Base-by-base conservation (phyloP, 2,888 invertebrate species). In the Dasypolia templi region DNA sequence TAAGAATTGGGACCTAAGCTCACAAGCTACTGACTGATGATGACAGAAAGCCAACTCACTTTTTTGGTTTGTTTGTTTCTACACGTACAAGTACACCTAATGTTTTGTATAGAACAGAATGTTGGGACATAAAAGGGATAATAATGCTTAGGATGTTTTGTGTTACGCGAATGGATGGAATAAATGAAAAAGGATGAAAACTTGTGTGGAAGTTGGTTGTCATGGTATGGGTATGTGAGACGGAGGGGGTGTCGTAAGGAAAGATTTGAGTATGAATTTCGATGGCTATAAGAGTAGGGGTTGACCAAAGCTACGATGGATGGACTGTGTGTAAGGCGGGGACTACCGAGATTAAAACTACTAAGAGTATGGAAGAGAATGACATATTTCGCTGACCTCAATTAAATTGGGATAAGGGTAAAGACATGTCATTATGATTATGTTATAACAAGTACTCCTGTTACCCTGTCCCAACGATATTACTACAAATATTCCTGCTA, bases 1-100 rank as follows among this genome's bases (percentile, higher is more conserved):
- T 49, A 39, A 26, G 14, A 69, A 39, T 69, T 49, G 3, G 32
- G 5, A 49, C 11, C 14, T 5, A 49, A 14, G 35, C 17, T 49
- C 49, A 49, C 68, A 49, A 68, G 68, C 26, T 17, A 68, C 4
- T 69, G 68, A 68, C 39, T 39, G 26, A 69, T 68, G 68, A 49
- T 39, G 69, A 49, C 69, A 49, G 22, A 39, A 4, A 22, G 35
- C 46, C 39, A 26, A 69, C 67, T 35, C 46, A 26, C 26, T 67
- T 49, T 35, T 68, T 68, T 66, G 5, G 7, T 22, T 68, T 9
- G 1, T 29, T 51, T 69, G 29, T 68, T 49, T 32, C 12, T 7
- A 68, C 3, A 51, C 17, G 11, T 39, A 39, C 35, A 4, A n/a
- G n/a, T 11, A 51, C 32, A n/a, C 53, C 12, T n/a, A n/a, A 6